A percentile compares a stretch with the other conserved stretches of the same genome.
Conservation (phyloP, 2,113 vertebrate genomes). For the Ceuthmochares aereus region DNA sequence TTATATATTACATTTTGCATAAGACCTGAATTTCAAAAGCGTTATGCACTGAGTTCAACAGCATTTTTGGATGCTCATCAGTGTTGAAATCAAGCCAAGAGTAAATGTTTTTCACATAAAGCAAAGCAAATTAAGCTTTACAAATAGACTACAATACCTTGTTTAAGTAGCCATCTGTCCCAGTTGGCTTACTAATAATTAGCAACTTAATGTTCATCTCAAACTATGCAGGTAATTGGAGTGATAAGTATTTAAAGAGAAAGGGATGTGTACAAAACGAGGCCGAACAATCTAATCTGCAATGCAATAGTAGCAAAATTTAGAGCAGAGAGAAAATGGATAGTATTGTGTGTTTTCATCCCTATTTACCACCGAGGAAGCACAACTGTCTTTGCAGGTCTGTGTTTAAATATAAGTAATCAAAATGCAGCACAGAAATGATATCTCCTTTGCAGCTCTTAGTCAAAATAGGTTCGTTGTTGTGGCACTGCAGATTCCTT, state of each 20-base stretch:
- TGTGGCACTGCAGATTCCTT: not conserved
- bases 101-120: slow-evolving; percentile 22
- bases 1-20: not conserved
- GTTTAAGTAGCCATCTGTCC: slow-evolving; percentile 7
- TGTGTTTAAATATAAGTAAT: not conserved
- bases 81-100: slow-evolving; percentile 12
- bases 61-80: not conserved
- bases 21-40: not conserved
- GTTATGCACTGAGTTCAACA: not conserved
- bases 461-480: not conserved
- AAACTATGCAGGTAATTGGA: slow-evolving; percentile 25
- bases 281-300: not conserved
- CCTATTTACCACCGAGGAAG: not conserved
- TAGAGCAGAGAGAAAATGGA: not conserved
- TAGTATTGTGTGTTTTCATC: not conserved
- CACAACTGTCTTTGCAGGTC: not conserved
- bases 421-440: not conserved
- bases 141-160: not conserved
- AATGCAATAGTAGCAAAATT: not conserved
- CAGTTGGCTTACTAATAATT: not conserved
- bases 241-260: not conserved
- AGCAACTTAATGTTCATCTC: not conserved
- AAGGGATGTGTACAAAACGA: not conserved
- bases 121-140: slow-evolving; percentile 23
- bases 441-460: not conserved